These are phyloP conservation scores for Drosophila nannoptera DNA, from an alignment of 1,140 invertebrate species.

Conservation along the genomic window DNA sequence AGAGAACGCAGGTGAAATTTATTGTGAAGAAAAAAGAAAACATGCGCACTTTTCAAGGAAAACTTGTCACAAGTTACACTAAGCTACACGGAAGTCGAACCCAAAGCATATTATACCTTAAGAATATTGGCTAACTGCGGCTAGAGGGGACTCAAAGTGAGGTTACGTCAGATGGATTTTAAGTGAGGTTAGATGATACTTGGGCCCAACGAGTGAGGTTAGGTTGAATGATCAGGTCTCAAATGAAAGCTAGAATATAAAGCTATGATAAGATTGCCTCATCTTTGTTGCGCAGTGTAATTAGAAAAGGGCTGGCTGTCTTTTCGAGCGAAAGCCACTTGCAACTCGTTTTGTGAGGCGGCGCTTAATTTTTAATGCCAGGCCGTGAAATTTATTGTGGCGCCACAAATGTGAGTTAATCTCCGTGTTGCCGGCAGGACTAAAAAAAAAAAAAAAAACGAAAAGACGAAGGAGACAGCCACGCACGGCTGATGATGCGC, in stretches of 20 bases:
- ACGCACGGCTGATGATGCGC: constrained; percentile 34
- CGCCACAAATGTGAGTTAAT: constrained; percentile 75
- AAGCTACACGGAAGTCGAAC: background rate
- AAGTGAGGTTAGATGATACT: no score
- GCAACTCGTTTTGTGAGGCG: constrained; percentile 50
- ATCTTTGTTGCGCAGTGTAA: constrained; percentile 44
- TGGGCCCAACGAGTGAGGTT: no score
- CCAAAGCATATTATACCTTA: background rate
- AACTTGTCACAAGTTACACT: constrained; percentile 43
- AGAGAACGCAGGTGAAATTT: constrained; percentile 64
- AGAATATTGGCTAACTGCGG: no score
- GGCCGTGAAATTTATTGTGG: constrained; percentile 66
- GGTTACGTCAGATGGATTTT: no score
- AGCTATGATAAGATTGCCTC: background rate
- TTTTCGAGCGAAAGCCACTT: constrained; percentile 42
- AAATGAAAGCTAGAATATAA: background rate
- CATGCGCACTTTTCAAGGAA: constrained; percentile 12
- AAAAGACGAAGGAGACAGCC: constrained; percentile 4
- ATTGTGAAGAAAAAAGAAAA: constrained; percentile 37
- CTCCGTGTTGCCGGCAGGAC: constrained; percentile 52
- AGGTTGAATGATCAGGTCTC: no score
- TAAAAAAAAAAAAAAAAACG: no score
- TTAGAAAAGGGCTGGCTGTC: constrained; percentile 34
- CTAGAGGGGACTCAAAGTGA: no score
- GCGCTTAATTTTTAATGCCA: constrained; percentile 73